These are phyloP conservation scores for Piprites chloris DNA, from an alignment of 2,113 vertebrate genomes.

Conservation along the genomic window DNA sequence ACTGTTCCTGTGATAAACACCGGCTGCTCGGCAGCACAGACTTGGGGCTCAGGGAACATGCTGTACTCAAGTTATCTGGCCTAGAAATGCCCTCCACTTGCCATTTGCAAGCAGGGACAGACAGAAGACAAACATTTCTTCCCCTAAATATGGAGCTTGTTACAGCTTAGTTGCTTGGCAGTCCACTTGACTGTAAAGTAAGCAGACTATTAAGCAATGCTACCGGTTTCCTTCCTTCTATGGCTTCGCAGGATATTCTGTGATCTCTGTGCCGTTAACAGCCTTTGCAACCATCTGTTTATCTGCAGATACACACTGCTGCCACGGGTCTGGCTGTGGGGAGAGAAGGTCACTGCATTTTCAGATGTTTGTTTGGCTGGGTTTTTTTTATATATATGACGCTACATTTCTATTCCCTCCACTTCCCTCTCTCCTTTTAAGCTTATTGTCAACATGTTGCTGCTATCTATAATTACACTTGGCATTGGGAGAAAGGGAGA, in stretches of 20 bases:
- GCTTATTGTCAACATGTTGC: not conserved
- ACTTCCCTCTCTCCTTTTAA: constrained; percentile 6
- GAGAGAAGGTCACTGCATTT: not conserved
- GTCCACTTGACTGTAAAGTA: constrained; percentile 52
- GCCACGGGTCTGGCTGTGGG: accelerated
- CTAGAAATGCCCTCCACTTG: constrained; percentile 26
- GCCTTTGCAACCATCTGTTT: not conserved
- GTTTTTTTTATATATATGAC: not conserved
- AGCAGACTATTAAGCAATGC: constrained; percentile 57
- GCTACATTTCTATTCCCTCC: not conserved
- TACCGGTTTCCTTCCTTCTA: constrained; percentile 65
- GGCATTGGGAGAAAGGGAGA: not conserved
- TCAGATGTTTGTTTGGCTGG: not conserved
- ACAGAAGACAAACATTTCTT: constrained; percentile 58
- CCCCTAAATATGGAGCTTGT: constrained; percentile 47
- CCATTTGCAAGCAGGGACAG: constrained; percentile 39
- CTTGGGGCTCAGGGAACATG: not conserved
- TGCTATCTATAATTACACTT: not conserved
- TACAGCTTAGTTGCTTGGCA: constrained; percentile 57
- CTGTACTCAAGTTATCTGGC: constrained; percentile 45
- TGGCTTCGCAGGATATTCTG: constrained; percentile 10
- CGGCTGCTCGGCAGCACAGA: not conserved
- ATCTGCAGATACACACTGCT: not conserved
- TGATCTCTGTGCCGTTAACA: not conserved
- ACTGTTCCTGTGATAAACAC: not conserved